phyloP scores from a whole-genome alignment of 2,797 vertebrate species.

The Morus bassanus region DNA sequence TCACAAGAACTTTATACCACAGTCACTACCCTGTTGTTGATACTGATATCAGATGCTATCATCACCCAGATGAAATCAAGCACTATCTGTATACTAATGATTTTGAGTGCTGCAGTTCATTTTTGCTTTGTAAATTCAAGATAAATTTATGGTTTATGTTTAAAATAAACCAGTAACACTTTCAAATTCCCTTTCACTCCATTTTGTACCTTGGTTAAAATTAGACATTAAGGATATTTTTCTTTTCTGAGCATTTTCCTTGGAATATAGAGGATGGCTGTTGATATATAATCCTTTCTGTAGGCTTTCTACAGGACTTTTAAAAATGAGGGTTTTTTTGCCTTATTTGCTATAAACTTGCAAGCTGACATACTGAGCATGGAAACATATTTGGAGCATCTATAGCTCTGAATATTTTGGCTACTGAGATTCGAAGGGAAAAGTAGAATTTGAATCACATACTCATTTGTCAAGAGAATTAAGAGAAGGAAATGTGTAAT shows the following conservation, averaged over 20 bases:
- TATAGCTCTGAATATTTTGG: slow-evolving; percentile 42
- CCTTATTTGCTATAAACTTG: slow-evolving; percentile 24
- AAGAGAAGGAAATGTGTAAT: neutral
- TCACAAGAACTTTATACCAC: neutral
- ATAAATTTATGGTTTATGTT: neutral
- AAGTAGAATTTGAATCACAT: slow-evolving; percentile 19
- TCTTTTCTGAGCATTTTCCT: neutral
- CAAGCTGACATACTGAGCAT: slow-evolving; percentile 36
- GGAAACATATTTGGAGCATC: slow-evolving; percentile 18
- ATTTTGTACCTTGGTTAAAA: slow-evolving; percentile 38
- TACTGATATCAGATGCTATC: neutral
- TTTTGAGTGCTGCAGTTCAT: neutral
- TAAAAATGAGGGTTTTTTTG: neutral
- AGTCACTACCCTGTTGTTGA: neutral
- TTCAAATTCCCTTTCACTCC: slow-evolving; percentile 29
- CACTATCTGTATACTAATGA: neutral
- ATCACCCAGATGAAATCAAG: neutral
- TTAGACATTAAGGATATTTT: slow-evolving; percentile 19
- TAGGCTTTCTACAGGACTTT: slow-evolving; percentile 33
- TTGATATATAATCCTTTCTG: slow-evolving; percentile 17
- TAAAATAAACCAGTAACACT: slow-evolving; percentile 1
- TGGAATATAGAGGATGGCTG: neutral
- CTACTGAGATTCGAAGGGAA: slow-evolving; percentile 11
- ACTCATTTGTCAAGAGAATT: slow-evolving; percentile 19
- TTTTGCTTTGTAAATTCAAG: neutral